phyloP scores from a whole-genome alignment of 1,140 invertebrate species.

The Orussus abietinus region DNA sequence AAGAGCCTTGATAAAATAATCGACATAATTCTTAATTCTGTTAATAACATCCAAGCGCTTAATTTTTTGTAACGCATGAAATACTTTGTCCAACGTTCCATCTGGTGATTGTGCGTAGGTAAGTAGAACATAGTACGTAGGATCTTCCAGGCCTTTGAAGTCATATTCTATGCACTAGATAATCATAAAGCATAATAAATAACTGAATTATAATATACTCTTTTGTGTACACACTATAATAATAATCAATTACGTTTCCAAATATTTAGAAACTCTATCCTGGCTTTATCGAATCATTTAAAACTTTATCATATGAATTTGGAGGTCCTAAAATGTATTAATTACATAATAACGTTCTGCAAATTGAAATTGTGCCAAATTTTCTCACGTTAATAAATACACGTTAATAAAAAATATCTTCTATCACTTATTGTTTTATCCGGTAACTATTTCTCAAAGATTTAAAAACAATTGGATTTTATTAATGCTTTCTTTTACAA shows the following conservation, averaged over 20 bases:
- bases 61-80: slow-evolving; percentile 29
- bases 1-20: slow-evolving; percentile 21
- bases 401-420: not conserved
- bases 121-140: slow-evolving; percentile 39
- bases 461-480: too few species aligned
- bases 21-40: slow-evolving; percentile 26
- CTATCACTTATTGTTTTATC: too few species aligned
- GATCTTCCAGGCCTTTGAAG: slow-evolving; percentile 39
- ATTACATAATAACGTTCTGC: not conserved
- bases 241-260: slow-evolving; percentile 3
- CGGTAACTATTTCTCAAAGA: too few species aligned
- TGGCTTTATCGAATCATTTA: too few species aligned
- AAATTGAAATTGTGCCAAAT: too few species aligned
- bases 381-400: too few species aligned
- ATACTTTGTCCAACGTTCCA: slow-evolving; percentile 36
- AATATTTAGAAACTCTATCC: not conserved
- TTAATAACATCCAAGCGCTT: slow-evolving; percentile 35
- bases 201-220: too few species aligned
- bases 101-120: slow-evolving; percentile 31
- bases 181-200: too few species aligned
- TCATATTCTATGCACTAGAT: slow-evolving; percentile 38
- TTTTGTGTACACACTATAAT: too few species aligned
- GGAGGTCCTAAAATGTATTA: too few species aligned
- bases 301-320: too few species aligned
- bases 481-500: too few species aligned